Percentiles rank a stretch among this genome's conserved stretches.
Evolutionary conservation across 1,140 invertebrate genomes (phyloP).

Genomic region (Trichoplusia ni): DNA sequence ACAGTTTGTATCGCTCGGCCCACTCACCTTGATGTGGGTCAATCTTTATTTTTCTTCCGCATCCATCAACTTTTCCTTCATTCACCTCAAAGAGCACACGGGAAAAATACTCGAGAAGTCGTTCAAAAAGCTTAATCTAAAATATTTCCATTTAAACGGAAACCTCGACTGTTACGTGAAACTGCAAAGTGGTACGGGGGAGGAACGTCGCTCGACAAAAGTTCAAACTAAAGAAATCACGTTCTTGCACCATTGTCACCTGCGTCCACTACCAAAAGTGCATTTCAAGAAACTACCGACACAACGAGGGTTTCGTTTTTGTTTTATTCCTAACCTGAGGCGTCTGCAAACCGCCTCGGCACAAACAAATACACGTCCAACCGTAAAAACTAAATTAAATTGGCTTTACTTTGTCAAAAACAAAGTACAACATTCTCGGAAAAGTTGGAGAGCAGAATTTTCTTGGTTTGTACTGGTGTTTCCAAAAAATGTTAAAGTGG

Average conservation of each 20-base stretch:
- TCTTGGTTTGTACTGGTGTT: slow-evolving; percentile 7
- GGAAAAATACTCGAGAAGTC: background rate
- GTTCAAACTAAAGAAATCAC: slow-evolving; percentile 34
- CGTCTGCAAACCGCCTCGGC: background rate
- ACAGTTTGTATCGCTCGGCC: no score
- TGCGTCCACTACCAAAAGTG: slow-evolving; percentile 30
- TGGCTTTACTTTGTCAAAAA: slow-evolving; percentile 7
- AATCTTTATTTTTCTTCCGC: background rate
- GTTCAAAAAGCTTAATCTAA: slow-evolving; percentile 1
- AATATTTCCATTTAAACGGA: slow-evolving; percentile 26
- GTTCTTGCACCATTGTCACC: slow-evolving; percentile 32
- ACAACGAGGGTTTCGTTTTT: slow-evolving; percentile 8
- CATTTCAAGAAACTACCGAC: slow-evolving; percentile 23
- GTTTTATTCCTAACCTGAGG: background rate
- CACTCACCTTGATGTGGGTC: background rate
- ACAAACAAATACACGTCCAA: background rate
- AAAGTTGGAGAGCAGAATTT: background rate
- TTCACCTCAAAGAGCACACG: background rate
- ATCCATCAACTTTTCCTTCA: slow-evolving; percentile 10
- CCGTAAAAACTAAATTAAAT: slow-evolving; percentile 17
- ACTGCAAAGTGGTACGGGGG: slow-evolving; percentile 29
- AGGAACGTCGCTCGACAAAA: slow-evolving; percentile 25
- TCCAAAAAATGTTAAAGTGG: slow-evolving; percentile 1
- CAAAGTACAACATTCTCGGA: background rate
- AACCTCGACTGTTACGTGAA: slow-evolving; percentile 22